phyloP scores from a whole-genome alignment of 2,113 vertebrate genomes.

The Scortum barcoo region DNA sequence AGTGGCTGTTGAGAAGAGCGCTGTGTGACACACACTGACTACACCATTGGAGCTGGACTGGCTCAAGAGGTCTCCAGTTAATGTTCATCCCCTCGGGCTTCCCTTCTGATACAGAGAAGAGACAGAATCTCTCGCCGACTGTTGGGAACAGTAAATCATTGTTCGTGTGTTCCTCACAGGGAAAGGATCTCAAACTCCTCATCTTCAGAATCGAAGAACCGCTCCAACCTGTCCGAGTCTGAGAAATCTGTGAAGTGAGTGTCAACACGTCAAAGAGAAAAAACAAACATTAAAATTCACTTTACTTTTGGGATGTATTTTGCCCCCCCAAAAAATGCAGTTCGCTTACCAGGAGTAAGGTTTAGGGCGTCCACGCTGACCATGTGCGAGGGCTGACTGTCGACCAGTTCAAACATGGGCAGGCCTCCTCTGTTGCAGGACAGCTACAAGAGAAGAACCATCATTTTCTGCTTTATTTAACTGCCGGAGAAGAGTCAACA shows the following conservation, averaged over 20 bases:
- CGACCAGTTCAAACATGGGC: conserved; percentile 97
- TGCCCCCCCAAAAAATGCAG: neutral
- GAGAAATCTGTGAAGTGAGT: conserved; percentile 89
- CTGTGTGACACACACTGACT: conserved; percentile 66
- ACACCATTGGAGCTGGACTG: conserved; percentile 69
- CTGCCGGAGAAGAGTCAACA: neutral
- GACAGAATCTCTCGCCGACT: conserved; percentile 42
- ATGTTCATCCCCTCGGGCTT: conserved; percentile 65
- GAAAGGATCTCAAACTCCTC: conserved; percentile 99
- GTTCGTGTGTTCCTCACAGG: conserved; percentile 85
- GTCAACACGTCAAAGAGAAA: neutral
- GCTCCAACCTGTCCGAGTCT: conserved; percentile 93
- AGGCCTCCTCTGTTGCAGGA: conserved; percentile 90
- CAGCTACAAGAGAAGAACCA: conserved; percentile 80
- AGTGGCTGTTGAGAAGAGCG: conserved; percentile 74
- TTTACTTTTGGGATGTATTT: neutral
- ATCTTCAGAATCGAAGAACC: conserved; percentile 98
- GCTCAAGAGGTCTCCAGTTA: conserved; percentile 65
- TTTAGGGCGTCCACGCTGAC: conserved; percentile 92
- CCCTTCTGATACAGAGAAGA: conserved; percentile 70
- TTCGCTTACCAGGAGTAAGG: conserved; percentile 92
- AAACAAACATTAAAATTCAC: neutral
- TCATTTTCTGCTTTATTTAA: neutral
- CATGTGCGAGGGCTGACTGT: conserved; percentile 94
- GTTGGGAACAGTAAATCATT: conserved; percentile 49